phyloP scores from a whole-genome alignment of 23 tunicate genomes.

The Ascidia mentula region DNA sequence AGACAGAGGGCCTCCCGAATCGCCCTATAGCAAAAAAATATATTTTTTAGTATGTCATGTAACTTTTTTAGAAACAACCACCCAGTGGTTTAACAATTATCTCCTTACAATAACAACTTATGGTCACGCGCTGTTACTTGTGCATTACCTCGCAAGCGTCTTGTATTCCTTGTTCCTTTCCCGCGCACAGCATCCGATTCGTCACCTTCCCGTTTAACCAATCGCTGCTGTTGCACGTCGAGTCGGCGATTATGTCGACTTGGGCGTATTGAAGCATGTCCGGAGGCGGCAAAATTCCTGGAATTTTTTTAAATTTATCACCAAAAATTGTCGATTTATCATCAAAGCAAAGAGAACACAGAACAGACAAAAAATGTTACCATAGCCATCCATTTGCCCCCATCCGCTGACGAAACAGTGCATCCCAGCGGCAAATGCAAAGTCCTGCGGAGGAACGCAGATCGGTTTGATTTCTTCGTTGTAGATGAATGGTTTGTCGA shows the following conservation, averaged over 20 bases:
- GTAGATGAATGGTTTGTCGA: constrained; percentile 12
- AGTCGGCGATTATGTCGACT: constrained; percentile 36
- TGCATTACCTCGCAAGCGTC: constrained; percentile 46
- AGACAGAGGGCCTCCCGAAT: constrained; percentile 92
- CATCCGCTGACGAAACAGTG: constrained; percentile 62
- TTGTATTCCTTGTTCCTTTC: constrained; percentile 46
- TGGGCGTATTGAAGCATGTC: constrained; percentile 44
- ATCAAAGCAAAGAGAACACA: background rate
- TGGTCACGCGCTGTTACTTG: too few relatives aligned
- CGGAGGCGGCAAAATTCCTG: background rate
- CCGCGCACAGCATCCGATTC: constrained; percentile 72
- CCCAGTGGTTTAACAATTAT: background rate
- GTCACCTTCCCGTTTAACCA: constrained; percentile 38
- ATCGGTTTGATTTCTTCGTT: constrained; percentile 44
- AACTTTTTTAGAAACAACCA: background rate
- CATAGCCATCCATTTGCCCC: constrained; percentile 19
- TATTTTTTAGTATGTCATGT: background rate
- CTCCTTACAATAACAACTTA: too few relatives aligned
- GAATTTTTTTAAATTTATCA: too few relatives aligned
- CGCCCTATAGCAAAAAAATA: constrained; percentile 46
- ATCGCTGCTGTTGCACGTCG: constrained; percentile 36
- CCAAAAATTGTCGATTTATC: background rate
- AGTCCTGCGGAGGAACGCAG: constrained; percentile 41
- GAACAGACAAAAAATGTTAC: background rate
- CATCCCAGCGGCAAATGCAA: constrained; percentile 15